Conservation (phyloP, 2,113 vertebrate species). For the Equus quagga region DNA sequence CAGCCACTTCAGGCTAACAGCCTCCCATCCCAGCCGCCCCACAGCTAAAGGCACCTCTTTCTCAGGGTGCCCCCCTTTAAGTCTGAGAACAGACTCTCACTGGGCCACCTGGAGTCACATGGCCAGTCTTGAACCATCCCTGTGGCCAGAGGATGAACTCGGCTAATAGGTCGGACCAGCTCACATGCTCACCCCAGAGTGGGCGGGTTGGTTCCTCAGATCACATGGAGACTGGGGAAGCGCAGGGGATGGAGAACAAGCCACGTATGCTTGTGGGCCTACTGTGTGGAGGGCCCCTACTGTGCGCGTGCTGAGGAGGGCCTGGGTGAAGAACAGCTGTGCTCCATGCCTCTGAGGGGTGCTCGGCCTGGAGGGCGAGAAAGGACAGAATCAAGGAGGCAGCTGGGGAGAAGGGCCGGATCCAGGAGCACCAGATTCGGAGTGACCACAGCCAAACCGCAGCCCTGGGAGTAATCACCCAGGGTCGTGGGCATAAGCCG, state of each 20-base stretch:
- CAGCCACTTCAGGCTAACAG: not conserved
- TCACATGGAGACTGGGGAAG: not conserved
- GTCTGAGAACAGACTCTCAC: not conserved
- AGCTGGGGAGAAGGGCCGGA: not conserved
- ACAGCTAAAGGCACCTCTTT: not conserved
- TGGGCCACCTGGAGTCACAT: not conserved
- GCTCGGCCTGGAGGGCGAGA: not conserved
- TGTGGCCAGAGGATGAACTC: not conserved
- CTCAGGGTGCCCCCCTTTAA: not conserved
- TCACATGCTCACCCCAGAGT: not conserved
- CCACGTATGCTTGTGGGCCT: not conserved
- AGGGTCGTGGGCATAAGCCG: accelerated
- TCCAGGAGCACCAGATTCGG: not conserved
- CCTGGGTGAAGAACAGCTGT: accelerated
- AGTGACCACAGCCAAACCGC: no score
- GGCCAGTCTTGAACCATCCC: not conserved
- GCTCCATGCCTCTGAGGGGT: not conserved
- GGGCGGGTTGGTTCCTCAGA: no score
- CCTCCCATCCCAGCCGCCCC: not conserved
- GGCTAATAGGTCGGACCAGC: not conserved
- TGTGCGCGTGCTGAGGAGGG: not conserved
- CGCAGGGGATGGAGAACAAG: not conserved
- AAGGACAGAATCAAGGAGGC: not conserved
- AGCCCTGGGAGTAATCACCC: not conserved
- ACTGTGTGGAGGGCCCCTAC: not conserved